Evolutionary conservation across 2,888 invertebrate genomes (phyloP), one percentile per base, ranked within the genome.

Genomic region (Chrysodeixis includens): DNA sequence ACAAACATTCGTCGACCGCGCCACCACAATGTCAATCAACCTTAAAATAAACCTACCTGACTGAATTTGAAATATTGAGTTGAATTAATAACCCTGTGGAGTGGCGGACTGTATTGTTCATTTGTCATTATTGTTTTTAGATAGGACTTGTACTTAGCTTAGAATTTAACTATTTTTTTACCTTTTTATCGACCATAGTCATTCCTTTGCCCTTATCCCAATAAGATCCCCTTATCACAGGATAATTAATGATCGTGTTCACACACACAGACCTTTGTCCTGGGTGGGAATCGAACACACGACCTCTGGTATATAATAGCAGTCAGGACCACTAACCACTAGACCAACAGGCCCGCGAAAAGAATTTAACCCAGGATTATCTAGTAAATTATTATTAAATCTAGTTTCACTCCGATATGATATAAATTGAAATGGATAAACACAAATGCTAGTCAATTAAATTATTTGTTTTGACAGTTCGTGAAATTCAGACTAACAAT

Each of bases 51-150:
- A 56, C 60, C 56, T 54, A 64, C 35, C 46, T 56, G 20, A 57
- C 64, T 62, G 57, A 74, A 75, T 78, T 75, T 66, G 71, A 78
- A 76, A 76, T 75, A 75, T 75, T 68, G 71, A 75, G 6, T 55
- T 60, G 61, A 74, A 78, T 76, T 75, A 76, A 76, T 76, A 76
- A 78, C 64, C 54, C 46, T 30, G 44, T 14, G 32, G 56, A 62
- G 14, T 55, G 54, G 53, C 59, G 55, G 49, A 22, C 40, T n/a
- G 59, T 32, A 55, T 64, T 74, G 69, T 75, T 69, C 66, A 78
- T 76, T 78, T 65, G 74, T 63, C 55, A 63, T 54, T 66, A 69
- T 74, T 75, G 75, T 69, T 78, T 69, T 77, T 64, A 63, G 60
- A 49, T 72, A 62, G 9, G 3, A 8, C 26, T 26, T n/a, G n/a